Evolutionary conservation across 1,140 invertebrate genomes (phyloP), one percentile per base, ranked within the genome.

Genomic region (Pissodes strobi): DNA sequence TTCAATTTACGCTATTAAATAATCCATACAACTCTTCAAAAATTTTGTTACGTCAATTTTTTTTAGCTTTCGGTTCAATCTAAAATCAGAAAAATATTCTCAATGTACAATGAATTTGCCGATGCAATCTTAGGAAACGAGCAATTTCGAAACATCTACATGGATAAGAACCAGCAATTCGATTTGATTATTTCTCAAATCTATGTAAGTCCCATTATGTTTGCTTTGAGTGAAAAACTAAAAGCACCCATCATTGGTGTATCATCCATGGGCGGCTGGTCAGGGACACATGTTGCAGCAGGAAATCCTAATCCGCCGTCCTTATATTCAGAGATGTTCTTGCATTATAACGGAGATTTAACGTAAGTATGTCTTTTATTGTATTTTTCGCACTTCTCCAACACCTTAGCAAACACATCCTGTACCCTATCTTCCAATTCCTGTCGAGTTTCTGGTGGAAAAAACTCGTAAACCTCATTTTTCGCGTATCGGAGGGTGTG

Each of bases 201-300:
- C 12, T 69, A 69, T 22, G 38, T 69, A 5, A 64, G 64, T 9
- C 68, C 68, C 1, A 67, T 65, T 23, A 60, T 69, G 30, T 68
- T 68, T 38, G 63, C 57, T 12, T 30, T 70, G 22, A 25, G 57
- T 23, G 53, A 22, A 18, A 70, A 66, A 45, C 52, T 68, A 15
- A 56, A 59, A n/a, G 62, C 66, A 3, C 69, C 69, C 1, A 34
- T 70, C 5, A 66, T 70, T 10, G 69, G 69, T 9, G 63, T 70
- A n/a, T 62, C 66, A 9, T 70, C 69, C 2, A 70, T 70, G 69
- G 64, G 64, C 2, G 67, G 61, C 1, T 70, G 63, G 49, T 58
- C 45, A 9, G 67, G 67, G n/a, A 60, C 59, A 2, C 68, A 69
- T 27, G 52, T 58, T 8, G 65, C 65, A 15, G 52, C 52, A 18